phyloP scores from a whole-genome alignment of 2,797 vertebrate species.

The Fundulus diaphanus region DNA sequence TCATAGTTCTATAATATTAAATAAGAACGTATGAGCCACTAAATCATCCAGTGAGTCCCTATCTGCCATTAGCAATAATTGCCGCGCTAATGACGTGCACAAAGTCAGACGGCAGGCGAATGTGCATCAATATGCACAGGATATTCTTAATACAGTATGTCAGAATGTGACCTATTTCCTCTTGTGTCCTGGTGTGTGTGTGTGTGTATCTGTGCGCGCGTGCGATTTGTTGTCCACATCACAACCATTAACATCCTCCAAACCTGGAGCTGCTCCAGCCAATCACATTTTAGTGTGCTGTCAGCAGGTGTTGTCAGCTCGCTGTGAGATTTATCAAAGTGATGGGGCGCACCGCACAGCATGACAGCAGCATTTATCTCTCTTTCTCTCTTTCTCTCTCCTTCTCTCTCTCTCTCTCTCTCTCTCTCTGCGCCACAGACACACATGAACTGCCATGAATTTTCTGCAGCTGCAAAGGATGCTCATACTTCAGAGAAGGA shows the following conservation, averaged over 20 bases:
- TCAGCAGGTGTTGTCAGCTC: conserved; percentile 82
- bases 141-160: conserved; percentile 23
- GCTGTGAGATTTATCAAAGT: conserved; percentile 83
- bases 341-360: conserved; percentile 71
- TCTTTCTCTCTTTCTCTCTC: conserved; percentile 25
- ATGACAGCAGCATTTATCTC: conserved; percentile 80
- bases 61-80: conserved; percentile 57
- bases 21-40: conserved; percentile 44
- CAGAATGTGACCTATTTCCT: conserved; percentile 34
- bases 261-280: conserved; percentile 75
- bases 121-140: conserved; percentile 23
- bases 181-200: conserved; percentile 22
- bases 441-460: too few relatives aligned
- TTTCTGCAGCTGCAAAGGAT: conserved; percentile 38
- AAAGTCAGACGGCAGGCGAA: conserved; percentile 39
- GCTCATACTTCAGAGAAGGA: conserved; percentile 21
- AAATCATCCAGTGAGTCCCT: conserved; percentile 48
- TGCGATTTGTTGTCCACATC: conserved; percentile 73
- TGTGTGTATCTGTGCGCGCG: conserved; percentile 31
- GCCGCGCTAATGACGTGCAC: conserved; percentile 55
- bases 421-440: conserved; percentile 17
- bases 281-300: conserved; percentile 76
- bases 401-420: conserved; percentile 22
- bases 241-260: conserved; percentile 75
- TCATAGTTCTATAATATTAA: conserved; percentile 32